These are phyloP conservation scores for Morpho achilles DNA, from an alignment of 2,888 invertebrate species.

Conservation along the genomic window DNA sequence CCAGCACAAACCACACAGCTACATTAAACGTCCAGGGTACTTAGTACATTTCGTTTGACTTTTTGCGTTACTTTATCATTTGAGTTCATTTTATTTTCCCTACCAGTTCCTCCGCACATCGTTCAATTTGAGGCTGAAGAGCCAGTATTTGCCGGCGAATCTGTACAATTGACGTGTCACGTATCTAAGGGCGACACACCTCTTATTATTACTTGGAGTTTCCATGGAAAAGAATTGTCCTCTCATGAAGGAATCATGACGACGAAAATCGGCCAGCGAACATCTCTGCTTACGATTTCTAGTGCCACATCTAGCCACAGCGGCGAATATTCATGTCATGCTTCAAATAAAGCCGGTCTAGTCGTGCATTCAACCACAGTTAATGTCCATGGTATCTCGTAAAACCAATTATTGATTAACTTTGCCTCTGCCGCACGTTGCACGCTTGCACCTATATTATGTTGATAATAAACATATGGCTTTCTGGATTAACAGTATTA, in stretches of 20 bases:
- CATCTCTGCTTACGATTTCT: constrained; percentile 83
- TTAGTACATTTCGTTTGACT: constrained; percentile 38
- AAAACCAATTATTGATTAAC: constrained; percentile 37
- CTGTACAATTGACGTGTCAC: constrained; percentile 81
- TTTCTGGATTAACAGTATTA: constrained; percentile 80
- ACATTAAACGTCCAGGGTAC: constrained; percentile 83
- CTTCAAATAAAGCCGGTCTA: constrained; percentile 82
- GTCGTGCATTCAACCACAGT: constrained; percentile 81
- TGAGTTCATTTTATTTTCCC: constrained; percentile 33
- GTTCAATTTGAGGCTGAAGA: constrained; percentile 81
- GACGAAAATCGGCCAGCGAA: constrained; percentile 80
- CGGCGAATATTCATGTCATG: constrained; percentile 85
- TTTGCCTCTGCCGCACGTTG: constrained; percentile 67
- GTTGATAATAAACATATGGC: constrained; percentile 52
- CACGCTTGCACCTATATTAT: constrained; percentile 69
- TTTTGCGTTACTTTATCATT: constrained; percentile 43
- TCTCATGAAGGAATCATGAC: constrained; percentile 77
- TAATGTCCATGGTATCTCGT: constrained; percentile 82
- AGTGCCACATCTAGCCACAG: constrained; percentile 82
- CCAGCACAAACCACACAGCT: constrained; percentile 81
- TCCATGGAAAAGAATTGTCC: constrained; percentile 80
- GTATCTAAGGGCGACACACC: constrained; percentile 85
- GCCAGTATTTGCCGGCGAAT: constrained; percentile 82
- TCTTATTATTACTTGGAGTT: constrained; percentile 86
- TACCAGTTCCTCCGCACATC: constrained; percentile 76